Base-by-base conservation (phyloP, 2,888 invertebrate genomes). In the Xiphydria camelus region DNA sequence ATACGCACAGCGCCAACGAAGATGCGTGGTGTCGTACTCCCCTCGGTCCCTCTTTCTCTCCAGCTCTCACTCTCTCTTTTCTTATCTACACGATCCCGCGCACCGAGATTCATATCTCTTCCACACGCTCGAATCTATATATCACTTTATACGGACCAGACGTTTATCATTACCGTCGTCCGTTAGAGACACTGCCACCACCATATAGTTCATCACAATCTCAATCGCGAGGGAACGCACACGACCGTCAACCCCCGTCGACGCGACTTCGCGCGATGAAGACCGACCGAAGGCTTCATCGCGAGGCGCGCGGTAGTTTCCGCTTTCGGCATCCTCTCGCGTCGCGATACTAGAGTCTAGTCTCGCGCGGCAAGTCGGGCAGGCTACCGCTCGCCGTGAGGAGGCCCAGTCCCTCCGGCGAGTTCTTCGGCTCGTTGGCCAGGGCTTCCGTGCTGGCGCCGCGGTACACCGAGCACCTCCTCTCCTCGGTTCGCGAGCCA, bases 371-470 rank as follows among this genome's bases (percentile, higher is more conserved):
- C 50, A 75, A 59, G 15, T 75, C 73, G 22, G 75, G 73, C 43
- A 75, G 49, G 47, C 75, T 75, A 43, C 56, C 58, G 36, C 72
- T 70, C 20, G 70, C 58, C 20, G 64, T 66, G 34, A 74, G 51
- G n/a, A 74, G 59, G 10, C 68, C 61, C 5, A 72, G 48, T 3
- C 55, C 56, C 38, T 74, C 73, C 12, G 62, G 52, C 2, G 49
- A 57, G 4, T 51, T 47, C 14, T 46, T 47, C 17, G 36, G 38
- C 22, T 67, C 65, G 31, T 75, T 74, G 36, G 77, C 68, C 56
- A 80, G 68, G 51, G 79, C 76, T 73, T 79, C 81, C 53, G 79
- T 69, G 64, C 78, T 78, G 54, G 77, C 77, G 37, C 80, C 79
- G 68, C 79, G 78, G 74, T 79, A 79, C 57, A 78, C 62, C 45